Percentiles rank a stretch among this genome's conserved stretches.
Evolutionary conservation across 2,797 vertebrate species (phyloP).

Genomic region (Salmo trutta): DNA sequence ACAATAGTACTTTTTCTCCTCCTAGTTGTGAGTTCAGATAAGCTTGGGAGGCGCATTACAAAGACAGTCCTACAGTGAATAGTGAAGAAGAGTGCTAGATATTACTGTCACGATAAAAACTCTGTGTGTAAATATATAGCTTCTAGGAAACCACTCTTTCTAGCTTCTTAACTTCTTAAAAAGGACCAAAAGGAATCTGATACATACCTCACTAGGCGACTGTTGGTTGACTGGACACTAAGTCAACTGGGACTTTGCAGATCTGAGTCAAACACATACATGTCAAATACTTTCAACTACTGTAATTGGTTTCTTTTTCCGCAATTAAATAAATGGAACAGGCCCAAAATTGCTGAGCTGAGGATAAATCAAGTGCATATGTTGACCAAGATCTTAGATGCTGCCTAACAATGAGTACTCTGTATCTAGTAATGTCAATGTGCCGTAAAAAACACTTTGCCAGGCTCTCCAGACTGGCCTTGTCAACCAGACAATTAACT

Average conservation of each 20-base stretch:
- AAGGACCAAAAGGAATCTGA: too few relatives aligned
- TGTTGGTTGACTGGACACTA: too few relatives aligned
- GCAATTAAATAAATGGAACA: not conserved
- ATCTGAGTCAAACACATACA: not conserved
- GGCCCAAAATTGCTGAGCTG: too few relatives aligned
- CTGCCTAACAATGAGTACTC: too few relatives aligned
- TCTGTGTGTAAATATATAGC: not conserved
- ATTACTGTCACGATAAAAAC: not conserved
- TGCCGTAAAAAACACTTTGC: not conserved
- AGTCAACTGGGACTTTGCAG: not conserved
- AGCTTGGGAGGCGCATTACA: not conserved
- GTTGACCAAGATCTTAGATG: not conserved
- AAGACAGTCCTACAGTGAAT: not conserved
- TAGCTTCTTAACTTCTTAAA: not conserved
- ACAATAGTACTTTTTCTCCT: not conserved
- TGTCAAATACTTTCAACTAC: not conserved
- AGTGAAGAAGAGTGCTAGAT: not conserved
- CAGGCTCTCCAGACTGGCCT: not conserved
- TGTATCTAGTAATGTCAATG: too few relatives aligned
- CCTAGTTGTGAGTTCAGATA: constrained; percentile 1
- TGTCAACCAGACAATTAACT: not conserved
- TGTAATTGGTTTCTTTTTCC: not conserved
- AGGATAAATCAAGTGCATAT: too few relatives aligned
- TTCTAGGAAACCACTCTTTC: not conserved
- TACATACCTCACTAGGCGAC: too few relatives aligned